Percentiles rank a stretch among this genome's conserved stretches.
These are phyloP conservation scores for Scolopax bukidnonensis DNA, from an alignment of 2,797 vertebrate genomes.

Conservation along the genomic window DNA sequence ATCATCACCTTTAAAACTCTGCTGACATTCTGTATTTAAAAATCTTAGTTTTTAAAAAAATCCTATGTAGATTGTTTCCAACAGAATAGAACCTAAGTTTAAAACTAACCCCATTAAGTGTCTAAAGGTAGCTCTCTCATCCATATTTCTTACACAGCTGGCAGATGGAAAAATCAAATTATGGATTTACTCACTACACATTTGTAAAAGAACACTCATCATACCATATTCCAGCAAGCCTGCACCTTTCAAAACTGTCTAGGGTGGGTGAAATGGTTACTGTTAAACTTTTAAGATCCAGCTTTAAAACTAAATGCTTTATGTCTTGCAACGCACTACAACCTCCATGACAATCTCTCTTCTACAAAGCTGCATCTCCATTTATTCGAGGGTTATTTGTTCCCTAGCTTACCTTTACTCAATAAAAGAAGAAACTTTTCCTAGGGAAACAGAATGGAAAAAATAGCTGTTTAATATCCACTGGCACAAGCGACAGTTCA, in stretches of 20 bases:
- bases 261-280: background rate
- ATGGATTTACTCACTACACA: background rate
- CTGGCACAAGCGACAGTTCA: conserved; percentile 29
- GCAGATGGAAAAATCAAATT: conserved; percentile 27
- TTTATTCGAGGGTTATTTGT: background rate
- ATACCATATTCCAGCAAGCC: background rate
- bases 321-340: background rate
- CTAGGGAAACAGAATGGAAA: conserved; percentile 36
- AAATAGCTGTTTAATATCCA: conserved; percentile 47
- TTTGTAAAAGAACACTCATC: conserved; percentile 12
- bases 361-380: background rate
- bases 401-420: conserved; percentile 23
- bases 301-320: background rate
- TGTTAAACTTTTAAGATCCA: background rate
- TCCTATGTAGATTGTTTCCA: background rate
- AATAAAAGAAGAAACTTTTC: conserved; percentile 46
- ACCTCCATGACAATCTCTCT: background rate
- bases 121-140: background rate
- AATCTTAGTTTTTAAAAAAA: background rate
- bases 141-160: background rate
- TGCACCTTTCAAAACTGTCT: background rate
- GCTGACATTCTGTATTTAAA: background rate
- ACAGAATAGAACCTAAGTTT: background rate
- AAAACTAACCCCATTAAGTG: background rate
- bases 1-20: background rate